These are phyloP conservation scores for Aphelocoma coerulescens DNA, from an alignment of 2,113 vertebrate species.

Conservation along the genomic window DNA sequence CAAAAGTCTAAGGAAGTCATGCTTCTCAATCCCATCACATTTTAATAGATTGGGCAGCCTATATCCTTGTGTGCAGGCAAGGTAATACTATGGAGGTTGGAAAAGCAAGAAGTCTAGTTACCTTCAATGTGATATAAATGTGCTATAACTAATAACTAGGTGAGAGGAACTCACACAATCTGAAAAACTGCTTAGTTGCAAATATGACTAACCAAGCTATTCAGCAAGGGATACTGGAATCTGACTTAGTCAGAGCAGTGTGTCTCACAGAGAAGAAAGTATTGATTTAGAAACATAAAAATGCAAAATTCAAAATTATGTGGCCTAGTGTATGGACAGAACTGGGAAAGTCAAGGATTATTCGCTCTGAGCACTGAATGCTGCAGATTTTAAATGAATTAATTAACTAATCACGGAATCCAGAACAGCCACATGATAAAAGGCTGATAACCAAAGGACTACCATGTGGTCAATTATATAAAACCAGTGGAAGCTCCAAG, in stretches of 20 bases:
- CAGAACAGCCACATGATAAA: neutral
- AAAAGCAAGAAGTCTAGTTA: slow-evolving; percentile 4
- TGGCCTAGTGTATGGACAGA: neutral
- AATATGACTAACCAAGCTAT: neutral
- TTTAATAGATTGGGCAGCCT: neutral
- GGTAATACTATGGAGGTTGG: neutral
- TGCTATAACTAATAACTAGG: neutral
- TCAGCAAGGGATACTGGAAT: neutral
- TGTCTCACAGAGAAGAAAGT: neutral
- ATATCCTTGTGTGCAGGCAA: neutral
- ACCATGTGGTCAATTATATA: too few species aligned
- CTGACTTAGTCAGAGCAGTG: neutral
- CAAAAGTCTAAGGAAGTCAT: neutral
- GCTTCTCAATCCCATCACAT: slow-evolving; percentile 11
- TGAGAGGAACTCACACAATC: neutral
- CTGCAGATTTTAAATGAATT: neutral
- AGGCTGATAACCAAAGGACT: neutral
- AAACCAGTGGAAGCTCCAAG: neutral
- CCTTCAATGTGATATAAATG: neutral
- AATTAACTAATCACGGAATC: neutral
- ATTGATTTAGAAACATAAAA: neutral
- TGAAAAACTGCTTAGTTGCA: slow-evolving; percentile 3
- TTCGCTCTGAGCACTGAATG: neutral
- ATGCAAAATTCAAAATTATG: neutral
- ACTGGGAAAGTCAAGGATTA: neutral